phyloP scores from a whole-genome alignment of 2,113 vertebrate genomes.

The Petroica traversi region DNA sequence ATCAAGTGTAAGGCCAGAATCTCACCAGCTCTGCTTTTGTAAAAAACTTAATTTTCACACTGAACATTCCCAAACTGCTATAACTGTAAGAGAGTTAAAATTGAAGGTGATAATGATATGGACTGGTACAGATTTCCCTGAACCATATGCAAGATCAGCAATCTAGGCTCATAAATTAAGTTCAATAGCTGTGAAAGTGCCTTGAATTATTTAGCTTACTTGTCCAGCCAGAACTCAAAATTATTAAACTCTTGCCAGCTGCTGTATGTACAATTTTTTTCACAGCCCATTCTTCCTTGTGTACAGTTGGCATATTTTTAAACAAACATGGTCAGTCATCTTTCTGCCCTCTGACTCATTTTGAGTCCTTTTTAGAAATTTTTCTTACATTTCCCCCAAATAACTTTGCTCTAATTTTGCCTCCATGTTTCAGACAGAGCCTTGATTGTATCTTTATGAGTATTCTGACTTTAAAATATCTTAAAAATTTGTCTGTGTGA shows the following conservation, averaged over 20 bases:
- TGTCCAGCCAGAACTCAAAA: neutral
- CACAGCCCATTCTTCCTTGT: neutral
- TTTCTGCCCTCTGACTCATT: neutral
- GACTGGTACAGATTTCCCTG: conserved; percentile 42
- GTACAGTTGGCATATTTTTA: neutral
- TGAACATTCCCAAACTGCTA: conserved; percentile 21
- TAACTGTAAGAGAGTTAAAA: conserved; percentile 16
- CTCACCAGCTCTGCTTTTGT: neutral
- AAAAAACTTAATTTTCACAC: conserved; percentile 17
- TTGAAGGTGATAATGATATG: conserved; percentile 53
- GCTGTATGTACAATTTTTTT: neutral
- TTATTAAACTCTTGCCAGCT: conserved; percentile 19
- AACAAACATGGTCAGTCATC: neutral
- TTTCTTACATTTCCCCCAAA: neutral
- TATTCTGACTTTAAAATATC: neutral
- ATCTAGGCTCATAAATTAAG: conserved; percentile 18
- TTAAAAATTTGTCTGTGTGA: neutral
- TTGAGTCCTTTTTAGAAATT: neutral
- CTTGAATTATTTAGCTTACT: conserved; percentile 32
- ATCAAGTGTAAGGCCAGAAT: neutral
- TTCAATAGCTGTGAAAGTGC: conserved; percentile 31
- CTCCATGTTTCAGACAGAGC: neutral
- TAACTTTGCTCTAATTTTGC: neutral
- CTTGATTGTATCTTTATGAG: neutral
- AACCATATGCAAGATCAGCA: conserved; percentile 8